These are phyloP conservation scores for Chironex yamaguchii DNA, from an alignment of 30 jellyfish, hydroid and myxozoan genomes.

Conservation along the genomic window DNA sequence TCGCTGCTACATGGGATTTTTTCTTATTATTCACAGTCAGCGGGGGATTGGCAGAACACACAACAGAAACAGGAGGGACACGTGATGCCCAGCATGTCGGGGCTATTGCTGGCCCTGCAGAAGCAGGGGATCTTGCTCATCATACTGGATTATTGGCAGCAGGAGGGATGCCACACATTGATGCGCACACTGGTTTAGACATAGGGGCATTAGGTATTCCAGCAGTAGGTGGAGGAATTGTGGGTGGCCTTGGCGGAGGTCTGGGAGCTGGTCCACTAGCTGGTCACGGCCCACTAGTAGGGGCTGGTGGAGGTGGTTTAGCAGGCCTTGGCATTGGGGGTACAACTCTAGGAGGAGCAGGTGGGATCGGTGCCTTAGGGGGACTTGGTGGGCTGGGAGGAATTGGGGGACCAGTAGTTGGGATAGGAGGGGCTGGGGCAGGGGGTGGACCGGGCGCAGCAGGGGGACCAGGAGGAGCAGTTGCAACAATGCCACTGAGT, in stretches of 20 bases:
- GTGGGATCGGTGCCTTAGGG: slow-evolving; percentile 28
- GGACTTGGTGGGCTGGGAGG: not conserved
- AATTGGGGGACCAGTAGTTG: not conserved
- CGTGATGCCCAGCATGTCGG: not conserved
- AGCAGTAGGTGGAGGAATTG: no score
- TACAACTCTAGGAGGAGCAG: slow-evolving; percentile 50
- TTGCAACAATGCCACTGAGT: slow-evolving; percentile 39
- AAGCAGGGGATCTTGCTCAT: slow-evolving; percentile 55
- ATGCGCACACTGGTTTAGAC: no score
- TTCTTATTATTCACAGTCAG: not conserved
- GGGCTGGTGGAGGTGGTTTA: not conserved
- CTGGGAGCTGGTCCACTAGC: no score
- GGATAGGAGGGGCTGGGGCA: not conserved
- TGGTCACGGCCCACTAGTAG: no score
- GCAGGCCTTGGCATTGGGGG: no score
- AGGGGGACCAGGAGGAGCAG: slow-evolving; percentile 54
- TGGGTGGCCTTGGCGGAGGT: slow-evolving; percentile 63
- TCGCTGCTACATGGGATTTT: no score
- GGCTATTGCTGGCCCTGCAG: not conserved
- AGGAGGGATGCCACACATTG: not conserved
- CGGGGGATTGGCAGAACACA: not conserved
- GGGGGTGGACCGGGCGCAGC: not conserved
- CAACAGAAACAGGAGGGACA: no score
- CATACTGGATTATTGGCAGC: slow-evolving; percentile 38
- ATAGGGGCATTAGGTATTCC: no score